Percentiles rank a stretch among this genome's conserved stretches.
Conservation (phyloP, 2,797 vertebrate species). For the Hyperoplus immaculatus region DNA sequence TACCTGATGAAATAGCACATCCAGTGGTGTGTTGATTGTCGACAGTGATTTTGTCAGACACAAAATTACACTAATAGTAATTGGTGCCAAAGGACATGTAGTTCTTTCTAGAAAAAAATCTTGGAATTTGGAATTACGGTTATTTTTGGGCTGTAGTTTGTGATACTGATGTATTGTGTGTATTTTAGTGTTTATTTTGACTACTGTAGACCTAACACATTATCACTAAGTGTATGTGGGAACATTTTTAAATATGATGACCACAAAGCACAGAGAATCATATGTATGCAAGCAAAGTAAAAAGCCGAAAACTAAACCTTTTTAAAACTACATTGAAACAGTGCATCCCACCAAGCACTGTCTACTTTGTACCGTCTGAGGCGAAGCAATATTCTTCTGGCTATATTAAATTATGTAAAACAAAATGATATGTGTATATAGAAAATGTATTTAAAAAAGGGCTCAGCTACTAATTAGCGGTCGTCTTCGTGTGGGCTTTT, state of each 20-base stretch:
- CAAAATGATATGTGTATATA: conserved; percentile 35
- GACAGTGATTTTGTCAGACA: neutral
- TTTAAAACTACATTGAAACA: conserved; percentile 20
- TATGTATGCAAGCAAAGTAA: conserved; percentile 10
- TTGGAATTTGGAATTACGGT: neutral
- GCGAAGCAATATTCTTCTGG: conserved; percentile 22
- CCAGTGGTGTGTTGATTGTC: neutral
- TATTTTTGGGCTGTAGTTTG: too few relatives aligned
- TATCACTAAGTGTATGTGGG: too few relatives aligned
- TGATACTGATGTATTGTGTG: too few relatives aligned
- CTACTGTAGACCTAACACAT: neutral
- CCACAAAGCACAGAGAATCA: neutral
- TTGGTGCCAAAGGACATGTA: neutral
- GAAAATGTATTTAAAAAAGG: neutral
- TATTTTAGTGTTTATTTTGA: neutral
- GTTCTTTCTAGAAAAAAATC: neutral
- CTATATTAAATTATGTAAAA: conserved; percentile 44
- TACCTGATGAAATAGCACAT: conserved; percentile 1
- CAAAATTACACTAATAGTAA: too few relatives aligned
- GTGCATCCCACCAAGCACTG: conserved; percentile 5
- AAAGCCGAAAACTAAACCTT: conserved; percentile 19
- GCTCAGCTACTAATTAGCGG: conserved; percentile 50
- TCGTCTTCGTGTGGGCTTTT: conserved; percentile 19
- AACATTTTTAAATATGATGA: conserved; percentile 1
- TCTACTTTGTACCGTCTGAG: conserved; percentile 1